Evolutionary conservation across 2,797 vertebrate genomes (phyloP).

Genomic region (Anguilla marmorata): DNA sequence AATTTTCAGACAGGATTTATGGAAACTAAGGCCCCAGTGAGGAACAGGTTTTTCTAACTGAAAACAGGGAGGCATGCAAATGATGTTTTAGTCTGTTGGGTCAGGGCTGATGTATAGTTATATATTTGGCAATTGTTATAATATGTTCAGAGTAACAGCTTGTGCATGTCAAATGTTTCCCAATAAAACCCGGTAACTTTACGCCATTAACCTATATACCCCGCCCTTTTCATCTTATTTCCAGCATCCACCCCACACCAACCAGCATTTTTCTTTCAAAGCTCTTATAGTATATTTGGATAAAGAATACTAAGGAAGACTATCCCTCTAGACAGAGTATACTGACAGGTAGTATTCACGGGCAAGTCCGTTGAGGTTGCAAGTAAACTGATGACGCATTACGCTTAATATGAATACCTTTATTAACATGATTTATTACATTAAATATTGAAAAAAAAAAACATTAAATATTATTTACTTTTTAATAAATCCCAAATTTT

Average conservation of each 20-base stretch:
- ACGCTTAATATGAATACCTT: neutral
- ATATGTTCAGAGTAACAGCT: neutral
- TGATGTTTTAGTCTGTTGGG: neutral
- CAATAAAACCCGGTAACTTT: neutral
- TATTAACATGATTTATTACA: neutral
- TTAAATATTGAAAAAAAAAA: neutral
- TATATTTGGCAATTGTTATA: neutral
- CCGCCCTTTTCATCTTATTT: conserved; percentile 11
- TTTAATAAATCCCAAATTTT: neutral
- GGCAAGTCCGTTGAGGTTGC: neutral
- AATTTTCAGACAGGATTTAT: neutral
- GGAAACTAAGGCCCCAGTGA: neutral
- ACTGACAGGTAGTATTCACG: neutral
- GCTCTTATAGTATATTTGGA: neutral
- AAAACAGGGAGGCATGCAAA: neutral
- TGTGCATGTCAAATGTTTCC: neutral
- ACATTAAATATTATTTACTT: neutral
- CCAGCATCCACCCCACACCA: neutral
- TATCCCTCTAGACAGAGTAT: neutral
- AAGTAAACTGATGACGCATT: neutral
- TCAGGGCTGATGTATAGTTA: too few species aligned
- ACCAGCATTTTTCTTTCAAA: neutral
- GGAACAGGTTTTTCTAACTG: neutral
- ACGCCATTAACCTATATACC: neutral
- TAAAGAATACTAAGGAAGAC: neutral